Base-by-base conservation (phyloP, 2,888 invertebrate species). In the Acanthococcus lagerstroemiae region DNA sequence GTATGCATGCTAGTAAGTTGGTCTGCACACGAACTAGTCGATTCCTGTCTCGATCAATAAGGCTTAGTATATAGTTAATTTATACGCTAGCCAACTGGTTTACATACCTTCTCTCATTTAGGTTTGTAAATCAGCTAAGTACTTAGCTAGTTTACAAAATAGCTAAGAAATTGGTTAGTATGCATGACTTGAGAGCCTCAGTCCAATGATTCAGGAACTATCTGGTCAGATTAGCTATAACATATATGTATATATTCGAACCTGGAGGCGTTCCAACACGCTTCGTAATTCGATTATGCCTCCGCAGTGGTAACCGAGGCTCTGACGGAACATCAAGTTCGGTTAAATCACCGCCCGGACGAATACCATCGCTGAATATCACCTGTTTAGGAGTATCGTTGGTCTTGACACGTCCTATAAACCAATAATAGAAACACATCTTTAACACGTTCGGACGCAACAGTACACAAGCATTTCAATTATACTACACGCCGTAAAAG, bases 291-390 rank as follows among this genome's bases (percentile, higher is more conserved):
- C 70, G 68, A 44, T 74, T 73, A 4, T 73, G 70, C 58, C 77
- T 76, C 45, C 76, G 61, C 73, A 71, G 72, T 72, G 4, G 75
- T 77, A 69, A 79, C 78, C 69, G 77, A 73, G 71, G 79, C 79
- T 81, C 82, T 82, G 74, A 81, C 80, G 73, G 80, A n/a, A 77
- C 84, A 75, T 88, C 88, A 70, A 88, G 80, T 75, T 87, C 87
- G 67, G 88, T 87, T 72, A 90, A 78, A 78, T 91, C 90, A 73
- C 90, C 90, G 69, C 91, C 89, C 44, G 91, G 91, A 67, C 89
- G 81, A 73, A 92, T 90, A 70, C 91, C 91, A 77, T 92, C 91
- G 72, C 89, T 90, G 75, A 91, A 91, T 83, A 90, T 90, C 55
- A 91, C 91, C 71, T 74, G 73, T 58, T 71, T 74, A 7, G 69